Conservation (phyloP, 2,888 invertebrate genomes). For the Phlogophora meticulosa region DNA sequence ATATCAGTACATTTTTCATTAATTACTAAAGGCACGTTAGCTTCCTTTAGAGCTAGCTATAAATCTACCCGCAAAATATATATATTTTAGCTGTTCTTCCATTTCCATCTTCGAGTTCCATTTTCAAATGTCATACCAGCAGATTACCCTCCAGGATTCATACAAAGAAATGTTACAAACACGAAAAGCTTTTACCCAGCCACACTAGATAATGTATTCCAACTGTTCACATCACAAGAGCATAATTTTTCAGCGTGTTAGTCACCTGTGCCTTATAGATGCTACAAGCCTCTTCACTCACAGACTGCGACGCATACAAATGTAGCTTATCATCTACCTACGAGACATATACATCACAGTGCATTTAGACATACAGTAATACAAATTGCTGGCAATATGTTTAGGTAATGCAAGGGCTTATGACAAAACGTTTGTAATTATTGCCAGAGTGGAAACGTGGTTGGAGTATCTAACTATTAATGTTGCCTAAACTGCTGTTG, state of each 20-base stretch:
- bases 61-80: neutral
- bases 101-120: too few species aligned
- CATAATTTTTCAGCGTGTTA: conserved; percentile 77
- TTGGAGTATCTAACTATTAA: conserved; percentile 26
- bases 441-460: conserved; percentile 44
- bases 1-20: too few species aligned
- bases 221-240: conserved; percentile 68
- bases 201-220: conserved; percentile 67
- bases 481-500: conserved; percentile 30
- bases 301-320: conserved; percentile 78
- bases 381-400: conserved; percentile 56
- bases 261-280: conserved; percentile 74
- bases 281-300: conserved; percentile 79
- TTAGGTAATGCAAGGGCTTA: conserved; percentile 48
- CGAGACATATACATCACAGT: conserved; percentile 45
- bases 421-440: conserved; percentile 58
- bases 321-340: conserved; percentile 67
- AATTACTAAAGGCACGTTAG: too few species aligned
- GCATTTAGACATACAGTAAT: conserved; percentile 41
- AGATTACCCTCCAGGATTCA: conserved; percentile 21
- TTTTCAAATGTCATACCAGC: neutral
- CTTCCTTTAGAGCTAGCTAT: too few species aligned
- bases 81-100: neutral
- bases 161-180: conserved; percentile 46
- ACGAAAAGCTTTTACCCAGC: conserved; percentile 57